Base-by-base conservation (phyloP, 2,797 vertebrate genomes). In the Anableps anableps region DNA sequence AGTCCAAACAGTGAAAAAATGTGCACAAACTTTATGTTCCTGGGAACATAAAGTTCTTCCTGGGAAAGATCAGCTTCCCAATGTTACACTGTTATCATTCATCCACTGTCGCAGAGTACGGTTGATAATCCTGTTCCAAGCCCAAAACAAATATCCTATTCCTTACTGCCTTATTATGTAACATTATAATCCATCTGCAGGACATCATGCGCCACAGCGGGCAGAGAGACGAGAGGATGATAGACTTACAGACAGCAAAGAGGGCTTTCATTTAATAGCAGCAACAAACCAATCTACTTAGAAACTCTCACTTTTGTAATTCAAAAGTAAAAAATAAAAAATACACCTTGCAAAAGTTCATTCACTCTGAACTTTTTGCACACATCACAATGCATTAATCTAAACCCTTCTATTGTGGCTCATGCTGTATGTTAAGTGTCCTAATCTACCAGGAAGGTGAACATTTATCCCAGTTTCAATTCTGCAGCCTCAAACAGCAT, bases 101-200 rank as follows among this genome's bases (percentile, higher is more conserved):
- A 84, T 84, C 84, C 85, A 64, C 76, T 31, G 55, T 85, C 74
- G 81, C 83, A 79, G 64, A 77, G 72, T 75, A 82, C 77, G 19
- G 70, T 60, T 82, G 74, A 83, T 95, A 93, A 95, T 95, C 93
- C 91, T 78, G 83, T 77, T 53, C 90, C 83, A 74, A 31, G 68
- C 86, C 85, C 78, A 89, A 92, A 93, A 90, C 84, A 93, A 94
- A 95, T 91, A 93, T 88, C 81, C 90, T 85, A 85, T 90, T 91
- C 77, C 90, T 90, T 84, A 72, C 85, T 73, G 75, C 87, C 60
- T 89, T 79, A 87, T 95, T 95, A 95, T 79, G 87, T 86, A 95
- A 95, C 91, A 78, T 89, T 83, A 88, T 94, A 95, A 96, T 95
- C 94, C 94, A 83, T 83, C 82, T 86, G 83, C 74, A 81, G 85